These are phyloP conservation scores for Aurelia coerulea DNA, from an alignment of 30 jellyfish, hydroid and myxozoan species.

Conservation along the genomic window DNA sequence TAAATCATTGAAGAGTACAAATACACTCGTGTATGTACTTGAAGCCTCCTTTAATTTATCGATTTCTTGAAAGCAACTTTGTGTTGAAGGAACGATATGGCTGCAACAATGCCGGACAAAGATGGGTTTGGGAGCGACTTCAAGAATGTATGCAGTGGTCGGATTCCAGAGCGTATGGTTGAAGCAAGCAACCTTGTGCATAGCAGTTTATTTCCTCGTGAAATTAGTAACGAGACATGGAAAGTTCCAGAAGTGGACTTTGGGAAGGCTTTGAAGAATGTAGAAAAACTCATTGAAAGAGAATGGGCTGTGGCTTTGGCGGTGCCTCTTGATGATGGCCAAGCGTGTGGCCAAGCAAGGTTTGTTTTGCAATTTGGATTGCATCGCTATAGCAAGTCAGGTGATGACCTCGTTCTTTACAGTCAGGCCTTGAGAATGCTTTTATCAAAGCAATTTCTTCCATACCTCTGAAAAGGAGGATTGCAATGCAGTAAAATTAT, in stretches of 20 bases:
- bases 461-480: too few species aligned
- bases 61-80: too few species aligned
- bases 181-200: constrained; percentile 23
- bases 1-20: too few species aligned
- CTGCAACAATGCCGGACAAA: constrained; percentile 7
- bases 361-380: too few species aligned
- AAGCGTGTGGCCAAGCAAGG: constrained; percentile 16
- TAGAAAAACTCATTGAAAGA: constrained; percentile 28
- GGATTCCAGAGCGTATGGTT: constrained; percentile 3
- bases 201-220: constrained; percentile 48
- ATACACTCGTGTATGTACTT: too few species aligned
- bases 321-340: constrained; percentile 47
- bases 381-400: neutral
- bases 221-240: constrained; percentile 43
- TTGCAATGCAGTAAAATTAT: too few species aligned
- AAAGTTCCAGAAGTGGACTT: constrained; percentile 49
- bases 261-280: constrained; percentile 38
- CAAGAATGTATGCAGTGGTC: neutral
- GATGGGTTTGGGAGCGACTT: constrained; percentile 55
- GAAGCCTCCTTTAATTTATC: too few species aligned
- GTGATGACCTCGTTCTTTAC: neutral
- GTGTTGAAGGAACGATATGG: too few species aligned
- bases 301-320: constrained; percentile 53
- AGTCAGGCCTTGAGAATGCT: neutral
- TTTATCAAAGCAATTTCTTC: too few species aligned